Evolutionary conservation across 30 jellyfish, hydroid and myxozoan genomes (phyloP), one percentile per base, ranked within the genome.

Genomic region (Turritopsis dohrnii): DNA sequence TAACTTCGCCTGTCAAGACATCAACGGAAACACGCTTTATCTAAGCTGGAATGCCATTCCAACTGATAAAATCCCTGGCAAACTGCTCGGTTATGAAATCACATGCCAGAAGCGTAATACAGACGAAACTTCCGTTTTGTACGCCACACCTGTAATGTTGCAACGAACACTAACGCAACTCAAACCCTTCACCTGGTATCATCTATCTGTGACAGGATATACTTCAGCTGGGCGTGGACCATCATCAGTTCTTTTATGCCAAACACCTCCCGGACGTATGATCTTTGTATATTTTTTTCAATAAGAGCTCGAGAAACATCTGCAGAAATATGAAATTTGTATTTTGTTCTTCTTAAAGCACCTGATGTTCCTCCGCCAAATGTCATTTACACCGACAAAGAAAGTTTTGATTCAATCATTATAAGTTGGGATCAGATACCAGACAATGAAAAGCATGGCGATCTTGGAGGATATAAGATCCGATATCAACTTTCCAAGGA

Each of bases 11-110:
- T 27, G 30, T 19, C 77, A 69, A 69, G 77, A 1, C 30, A 17
- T 69, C 19, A 27, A 69, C 41, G 17, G 75, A 26, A 75, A 28
- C 41, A 75, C 83, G 9, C 54, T 75, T 29, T 75, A 75, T 41
- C 66, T 75, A 21, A 75, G 66, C 60, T 75, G 83, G 83, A 41
- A 75, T 75, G 83, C 9, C n/a, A 75, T 75, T 75, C 83, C 74
- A 75, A 16, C 26, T 13, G 60, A 26, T 26, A 76, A 75, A 31
- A 31, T 75, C 9, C 83, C 83, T 1, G 83, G 83, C 18, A 29
- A 22, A 26, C 66, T 75, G 66, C 18, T 31, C 7, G 83, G 83
- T 1, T 75, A 75, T 29, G 27, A 21, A 31, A 28, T 75, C 66
- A 75, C 60, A 22, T 75, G 22, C 41, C 53, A 41, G 25, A 22